These are phyloP conservation scores for Nyleta sp. DNA, from an alignment of 2,888 invertebrate species.

Conservation along the genomic window DNA sequence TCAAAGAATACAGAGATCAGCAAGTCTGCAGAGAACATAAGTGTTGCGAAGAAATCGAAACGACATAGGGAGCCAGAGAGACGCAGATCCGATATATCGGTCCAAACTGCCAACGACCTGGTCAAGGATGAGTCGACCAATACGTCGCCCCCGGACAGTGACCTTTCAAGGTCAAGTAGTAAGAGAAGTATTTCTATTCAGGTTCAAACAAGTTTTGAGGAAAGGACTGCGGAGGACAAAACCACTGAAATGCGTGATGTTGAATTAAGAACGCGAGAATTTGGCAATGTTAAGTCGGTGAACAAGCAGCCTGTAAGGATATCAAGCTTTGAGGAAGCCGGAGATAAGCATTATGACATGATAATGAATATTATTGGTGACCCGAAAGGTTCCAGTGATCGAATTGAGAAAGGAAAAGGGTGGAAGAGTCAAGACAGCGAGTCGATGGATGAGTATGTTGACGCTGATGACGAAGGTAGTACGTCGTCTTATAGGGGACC, in stretches of 20 bases:
- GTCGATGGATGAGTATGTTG: constrained; percentile 72
- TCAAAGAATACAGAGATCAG: constrained; percentile 75
- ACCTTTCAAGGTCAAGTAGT: constrained; percentile 65
- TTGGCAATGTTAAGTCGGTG: not conserved
- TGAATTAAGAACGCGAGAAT: constrained; percentile 11
- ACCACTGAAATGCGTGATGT: not conserved
- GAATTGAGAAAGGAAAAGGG: constrained; percentile 19
- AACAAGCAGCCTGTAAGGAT: constrained; percentile 67
- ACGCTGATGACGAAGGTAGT: constrained; percentile 72
- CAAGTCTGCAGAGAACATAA: constrained; percentile 77
- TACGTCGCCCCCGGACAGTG: constrained; percentile 75
- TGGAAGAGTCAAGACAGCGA: constrained; percentile 70
- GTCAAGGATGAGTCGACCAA: constrained; percentile 77
- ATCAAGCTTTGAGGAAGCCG: constrained; percentile 73
- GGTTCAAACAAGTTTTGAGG: constrained; percentile 79
- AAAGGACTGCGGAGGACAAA: constrained; percentile 25
- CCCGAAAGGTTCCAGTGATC: constrained; percentile 5
- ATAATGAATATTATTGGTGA: constrained; percentile 59
- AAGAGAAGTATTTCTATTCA: constrained; percentile 74
- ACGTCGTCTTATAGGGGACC: constrained; percentile 67
- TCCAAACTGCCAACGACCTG: constrained; percentile 70
- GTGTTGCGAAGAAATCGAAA: constrained; percentile 68
- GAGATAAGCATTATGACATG: constrained; percentile 72
- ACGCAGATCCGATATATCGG: constrained; percentile 77
- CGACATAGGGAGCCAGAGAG: constrained; percentile 75